A percentile compares a stretch with the other conserved stretches of the same genome.
phyloP scores from a whole-genome alignment of 2,888 invertebrate genomes.

The Adelphocoris suturalis region DNA sequence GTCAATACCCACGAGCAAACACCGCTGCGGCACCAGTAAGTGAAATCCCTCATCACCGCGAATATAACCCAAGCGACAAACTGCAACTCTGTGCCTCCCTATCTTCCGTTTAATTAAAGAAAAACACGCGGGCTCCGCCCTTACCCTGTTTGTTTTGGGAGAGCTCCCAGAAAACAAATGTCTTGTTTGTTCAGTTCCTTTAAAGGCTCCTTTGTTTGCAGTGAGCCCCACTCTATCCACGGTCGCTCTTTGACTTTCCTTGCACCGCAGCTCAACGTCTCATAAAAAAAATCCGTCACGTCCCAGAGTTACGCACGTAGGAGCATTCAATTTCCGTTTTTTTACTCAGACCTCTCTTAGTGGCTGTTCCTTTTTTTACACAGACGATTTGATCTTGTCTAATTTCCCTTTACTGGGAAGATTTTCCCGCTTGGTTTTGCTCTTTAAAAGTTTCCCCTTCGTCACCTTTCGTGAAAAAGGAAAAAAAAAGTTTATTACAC shows the following conservation, averaged over 20 bases:
- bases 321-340: conserved; percentile 56
- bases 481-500: neutral
- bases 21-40: neutral
- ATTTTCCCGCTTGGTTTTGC: neutral
- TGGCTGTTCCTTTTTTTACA: neutral
- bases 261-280: conserved; percentile 5
- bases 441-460: neutral
- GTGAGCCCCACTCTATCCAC: conserved; percentile 7
- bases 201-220: conserved; percentile 58
- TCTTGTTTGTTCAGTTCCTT: conserved; percentile 51
- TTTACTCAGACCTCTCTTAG: conserved; percentile 10
- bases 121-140: conserved; percentile 1
- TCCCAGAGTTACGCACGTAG: conserved; percentile 48
- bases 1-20: neutral
- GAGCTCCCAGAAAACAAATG: conserved; percentile 59
- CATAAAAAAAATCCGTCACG: conserved; percentile 44
- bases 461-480: neutral
- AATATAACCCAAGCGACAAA: neutral
- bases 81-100: neutral
- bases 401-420: conserved; percentile 1
- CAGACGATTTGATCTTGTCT: conserved; percentile 31
- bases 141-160: conserved; percentile 45
- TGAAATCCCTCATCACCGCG: neutral
- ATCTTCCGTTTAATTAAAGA: conserved; percentile 42
- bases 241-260: conserved; percentile 47